A percentile compares a stretch with the other conserved stretches of the same genome.
Conservation (phyloP, 2,888 invertebrate species). For the Melinaea marsaeus region DNA sequence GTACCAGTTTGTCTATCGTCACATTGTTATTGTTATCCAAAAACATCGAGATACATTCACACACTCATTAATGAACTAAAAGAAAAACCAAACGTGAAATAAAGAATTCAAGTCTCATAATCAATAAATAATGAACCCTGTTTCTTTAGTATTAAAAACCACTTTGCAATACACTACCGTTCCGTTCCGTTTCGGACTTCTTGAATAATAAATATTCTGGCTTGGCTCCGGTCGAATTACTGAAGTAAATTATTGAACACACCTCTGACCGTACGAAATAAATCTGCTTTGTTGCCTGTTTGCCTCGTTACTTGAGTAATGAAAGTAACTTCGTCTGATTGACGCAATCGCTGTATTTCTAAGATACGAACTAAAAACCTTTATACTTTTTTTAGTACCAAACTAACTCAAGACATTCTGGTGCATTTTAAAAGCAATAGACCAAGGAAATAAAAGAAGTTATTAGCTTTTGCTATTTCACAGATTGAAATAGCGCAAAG, state of each 20-base stretch:
- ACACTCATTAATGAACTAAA: conserved; percentile 28
- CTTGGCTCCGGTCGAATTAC: conserved; percentile 57
- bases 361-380: neutral
- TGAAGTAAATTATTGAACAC: conserved; percentile 67
- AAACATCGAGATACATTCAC: conserved; percentile 20
- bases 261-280: conserved; percentile 54
- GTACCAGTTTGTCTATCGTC: too few relatives aligned
- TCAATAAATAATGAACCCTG: conserved; percentile 20
- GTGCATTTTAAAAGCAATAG: neutral
- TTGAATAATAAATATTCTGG: conserved; percentile 65
- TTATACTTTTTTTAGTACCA: neutral
- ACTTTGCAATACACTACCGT: conserved; percentile 43
- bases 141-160: conserved; percentile 17
- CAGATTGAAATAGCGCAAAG: too few relatives aligned
- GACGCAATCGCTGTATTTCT: conserved; percentile 7
- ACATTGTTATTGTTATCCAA: conserved; percentile 5
- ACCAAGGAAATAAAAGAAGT: too few relatives aligned
- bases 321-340: conserved; percentile 14
- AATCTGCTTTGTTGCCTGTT: conserved; percentile 49
- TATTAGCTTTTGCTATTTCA: too few relatives aligned
- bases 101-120: conserved; percentile 16
- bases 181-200: conserved; percentile 44
- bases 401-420: neutral
- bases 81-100: conserved; percentile 28
- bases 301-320: conserved; percentile 22